Conservation (phyloP, 1,140 invertebrate species). For the Caerostris extrusa region DNA sequence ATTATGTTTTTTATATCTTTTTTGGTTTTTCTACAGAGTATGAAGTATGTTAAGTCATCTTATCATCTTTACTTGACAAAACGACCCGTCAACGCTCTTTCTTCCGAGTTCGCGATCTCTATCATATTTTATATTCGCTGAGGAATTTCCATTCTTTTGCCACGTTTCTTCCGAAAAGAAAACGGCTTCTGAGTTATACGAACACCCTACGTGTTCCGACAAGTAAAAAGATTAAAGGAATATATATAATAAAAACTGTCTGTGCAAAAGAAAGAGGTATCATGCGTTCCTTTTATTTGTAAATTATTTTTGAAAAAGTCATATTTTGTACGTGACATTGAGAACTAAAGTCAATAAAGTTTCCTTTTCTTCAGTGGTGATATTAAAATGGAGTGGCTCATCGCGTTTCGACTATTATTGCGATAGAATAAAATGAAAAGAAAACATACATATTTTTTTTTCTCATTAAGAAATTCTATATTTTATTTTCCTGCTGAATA, state of each 20-base stretch:
- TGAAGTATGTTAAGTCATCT: not conserved
- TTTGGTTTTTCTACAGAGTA: not conserved
- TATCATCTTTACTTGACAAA: conserved; percentile 35
- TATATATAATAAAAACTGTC: not conserved
- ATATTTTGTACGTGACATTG: conserved; percentile 27
- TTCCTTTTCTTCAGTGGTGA: not conserved
- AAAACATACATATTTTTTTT: too few species aligned
- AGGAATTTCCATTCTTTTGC: conserved; percentile 25
- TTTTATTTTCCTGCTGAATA: too few species aligned
- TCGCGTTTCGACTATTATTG: not conserved
- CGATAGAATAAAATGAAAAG: not conserved
- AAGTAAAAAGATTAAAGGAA: too few species aligned
- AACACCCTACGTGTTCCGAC: conserved; percentile 30
- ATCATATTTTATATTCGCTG: conserved; percentile 70
- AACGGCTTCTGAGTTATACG: conserved; percentile 7
- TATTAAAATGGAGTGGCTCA: not conserved
- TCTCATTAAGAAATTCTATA: too few species aligned
- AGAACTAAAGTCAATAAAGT: conserved; percentile 31
- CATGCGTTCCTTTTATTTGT: conserved; percentile 1
- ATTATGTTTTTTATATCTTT: conserved; percentile 25
- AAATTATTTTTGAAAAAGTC: conserved; percentile 44
- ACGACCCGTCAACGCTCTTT: conserved; percentile 40
- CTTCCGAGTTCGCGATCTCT: conserved; percentile 53
- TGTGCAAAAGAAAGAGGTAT: not conserved
- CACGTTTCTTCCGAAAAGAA: not conserved